Percentiles rank a stretch among this genome's conserved stretches.
Evolutionary conservation across 2,888 invertebrate genomes (phyloP).

Genomic region (Sarcophaga variegata): DNA sequence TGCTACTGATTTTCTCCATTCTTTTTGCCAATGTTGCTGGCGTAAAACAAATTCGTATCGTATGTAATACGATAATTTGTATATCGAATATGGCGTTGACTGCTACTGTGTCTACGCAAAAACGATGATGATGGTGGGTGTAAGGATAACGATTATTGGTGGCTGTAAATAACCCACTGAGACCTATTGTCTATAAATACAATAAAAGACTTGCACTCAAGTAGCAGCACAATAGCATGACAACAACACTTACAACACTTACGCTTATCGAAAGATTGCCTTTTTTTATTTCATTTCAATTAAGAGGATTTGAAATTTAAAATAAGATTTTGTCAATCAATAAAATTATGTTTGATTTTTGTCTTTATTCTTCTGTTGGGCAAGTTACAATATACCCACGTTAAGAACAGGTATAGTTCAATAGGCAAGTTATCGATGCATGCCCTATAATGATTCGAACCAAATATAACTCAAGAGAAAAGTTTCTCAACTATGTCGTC

Average conservation of each 20-base stretch:
- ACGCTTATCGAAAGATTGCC: constrained; percentile 10
- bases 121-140: constrained; percentile 38
- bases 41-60: constrained; percentile 47
- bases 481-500: too few species aligned
- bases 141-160: constrained; percentile 16
- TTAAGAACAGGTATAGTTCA: too few species aligned
- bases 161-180: constrained; percentile 68
- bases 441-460: too few species aligned
- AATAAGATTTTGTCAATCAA: constrained; percentile 3
- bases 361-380: too few species aligned
- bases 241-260: not conserved
- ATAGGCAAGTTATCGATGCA: too few species aligned
- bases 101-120: not conserved
- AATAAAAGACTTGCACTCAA: constrained; percentile 17
- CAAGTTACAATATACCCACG: too few species aligned
- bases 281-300: constrained; percentile 58
- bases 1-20: not conserved
- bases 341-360: constrained; percentile 8
- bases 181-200: constrained; percentile 62
- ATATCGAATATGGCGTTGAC: constrained; percentile 55
- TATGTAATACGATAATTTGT: constrained; percentile 62
- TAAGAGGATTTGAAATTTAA: constrained; percentile 51
- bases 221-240: constrained; percentile 16
- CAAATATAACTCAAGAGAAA: too few species aligned
- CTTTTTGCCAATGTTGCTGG: constrained; percentile 27